Evolutionary conservation across 2,797 vertebrate species (phyloP), one percentile per base, ranked within the genome.

Genomic region (Molossus alvarezi): DNA sequence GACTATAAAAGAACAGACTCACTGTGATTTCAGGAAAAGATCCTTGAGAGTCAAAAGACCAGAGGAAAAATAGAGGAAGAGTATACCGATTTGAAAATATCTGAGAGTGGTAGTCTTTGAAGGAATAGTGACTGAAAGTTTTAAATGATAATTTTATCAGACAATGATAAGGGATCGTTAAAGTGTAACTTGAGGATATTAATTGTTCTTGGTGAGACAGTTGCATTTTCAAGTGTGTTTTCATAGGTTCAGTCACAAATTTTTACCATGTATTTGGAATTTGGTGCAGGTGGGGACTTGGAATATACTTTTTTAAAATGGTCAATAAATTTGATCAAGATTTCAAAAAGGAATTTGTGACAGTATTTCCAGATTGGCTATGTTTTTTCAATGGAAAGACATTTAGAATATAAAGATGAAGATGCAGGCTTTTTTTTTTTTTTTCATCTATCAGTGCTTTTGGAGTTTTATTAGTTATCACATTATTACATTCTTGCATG

Each of bases 281-380:
- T 25, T 75, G 37, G 67, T 33, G 4, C 37, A n/a, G 37, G 72
- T 23, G 27, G 37, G 10, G 14, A 20, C 5, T 80, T 69, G 27
- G 25, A 62, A 69, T 10, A n/a, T 7, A n/a, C 5, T 88, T 84
- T 88, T 55, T 33, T 73, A 10, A 97, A 45, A 71, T 65, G 14
- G 41, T 55, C 90, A 33, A 71, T 85, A 94, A 37, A 72, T 88
- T 65, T 60, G 37, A 73, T 95, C 45, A 80, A 51, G 29, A 23
- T 64, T 96, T 93, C 53, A 48, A 60, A 94, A 93, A 65, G 84
- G 73, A 90, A 91, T 58, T 85, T 95, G 33, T 85, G 79, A 45
- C 37, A 57, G 2, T 53, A 29, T 94, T 91, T 89, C 48, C 29
- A 73, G 37, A 72, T 64, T 83, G 67, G 27, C 45, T 84, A 3